phyloP scores from a whole-genome alignment of 2,113 vertebrate species.

The Melanerpes aurifrons region DNA sequence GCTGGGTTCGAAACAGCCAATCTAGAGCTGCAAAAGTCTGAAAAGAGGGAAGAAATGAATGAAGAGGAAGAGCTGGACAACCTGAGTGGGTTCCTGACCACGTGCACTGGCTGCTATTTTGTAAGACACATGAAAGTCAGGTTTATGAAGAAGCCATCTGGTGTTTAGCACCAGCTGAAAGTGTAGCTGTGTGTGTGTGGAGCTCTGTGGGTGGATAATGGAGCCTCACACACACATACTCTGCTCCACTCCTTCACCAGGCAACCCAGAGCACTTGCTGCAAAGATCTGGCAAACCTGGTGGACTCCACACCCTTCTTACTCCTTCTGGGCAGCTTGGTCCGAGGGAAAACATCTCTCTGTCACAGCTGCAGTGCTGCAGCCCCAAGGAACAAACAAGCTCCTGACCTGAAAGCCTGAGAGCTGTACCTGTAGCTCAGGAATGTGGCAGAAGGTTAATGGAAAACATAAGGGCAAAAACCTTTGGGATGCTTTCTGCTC shows the following conservation, averaged over 20 bases:
- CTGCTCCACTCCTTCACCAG: neutral
- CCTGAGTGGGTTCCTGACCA: neutral
- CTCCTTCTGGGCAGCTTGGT: neutral
- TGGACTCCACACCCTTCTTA: neutral
- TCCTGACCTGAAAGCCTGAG: neutral
- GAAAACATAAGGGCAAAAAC: neutral
- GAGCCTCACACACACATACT: neutral
- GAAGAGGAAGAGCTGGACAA: neutral
- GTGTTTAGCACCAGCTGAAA: neutral
- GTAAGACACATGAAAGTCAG: neutral
- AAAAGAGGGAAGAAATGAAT: neutral
- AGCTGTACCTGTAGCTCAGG: accelerated
- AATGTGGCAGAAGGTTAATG: neutral
- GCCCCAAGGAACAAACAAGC: accelerated
- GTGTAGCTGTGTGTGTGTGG: neutral
- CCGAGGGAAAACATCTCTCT: neutral
- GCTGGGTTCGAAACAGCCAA: conserved; percentile 74
- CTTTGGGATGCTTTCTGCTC: neutral
- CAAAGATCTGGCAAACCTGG: neutral
- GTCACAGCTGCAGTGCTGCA: neutral
- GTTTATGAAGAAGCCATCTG: neutral
- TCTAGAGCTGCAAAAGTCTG: neutral
- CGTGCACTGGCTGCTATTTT: neutral
- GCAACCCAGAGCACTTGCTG: neutral
- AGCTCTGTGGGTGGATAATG: neutral